Evolutionary conservation across 37 sponge, comb jelly and placozoan genomes (phyloP).

Genomic region (Ianthella basta): DNA sequence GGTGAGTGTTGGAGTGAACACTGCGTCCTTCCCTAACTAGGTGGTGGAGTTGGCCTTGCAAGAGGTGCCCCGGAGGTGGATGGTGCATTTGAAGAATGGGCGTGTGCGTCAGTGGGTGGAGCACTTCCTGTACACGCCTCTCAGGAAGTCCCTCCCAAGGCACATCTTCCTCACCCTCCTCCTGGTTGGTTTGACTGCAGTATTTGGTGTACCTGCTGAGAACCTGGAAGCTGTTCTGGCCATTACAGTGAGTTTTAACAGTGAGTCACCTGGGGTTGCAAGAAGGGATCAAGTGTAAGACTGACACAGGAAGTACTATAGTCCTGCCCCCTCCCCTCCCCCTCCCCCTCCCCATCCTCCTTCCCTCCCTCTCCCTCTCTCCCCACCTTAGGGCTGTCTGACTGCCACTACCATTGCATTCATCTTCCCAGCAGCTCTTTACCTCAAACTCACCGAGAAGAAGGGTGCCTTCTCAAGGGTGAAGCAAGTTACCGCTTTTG

Average conservation of each 20-base stretch:
- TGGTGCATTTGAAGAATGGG: not conserved
- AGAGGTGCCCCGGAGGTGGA: constrained; percentile 26
- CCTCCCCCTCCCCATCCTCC: too few species aligned
- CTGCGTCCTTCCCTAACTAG: not conserved
- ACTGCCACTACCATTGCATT: constrained; percentile 74
- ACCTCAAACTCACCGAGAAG: constrained; percentile 25
- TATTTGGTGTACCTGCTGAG: constrained; percentile 42
- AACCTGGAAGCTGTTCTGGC: constrained; percentile 61
- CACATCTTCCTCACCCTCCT: constrained; percentile 59
- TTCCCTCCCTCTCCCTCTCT: not conserved
- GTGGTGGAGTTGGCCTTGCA: constrained; percentile 50
- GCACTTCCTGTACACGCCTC: constrained; percentile 51
- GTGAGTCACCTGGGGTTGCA: constrained; percentile 33
- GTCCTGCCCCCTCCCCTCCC: not conserved
- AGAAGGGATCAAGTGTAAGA: too few species aligned
- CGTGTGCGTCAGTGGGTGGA: constrained; percentile 23
- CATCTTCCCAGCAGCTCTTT: constrained; percentile 72
- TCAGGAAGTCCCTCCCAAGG: constrained; percentile 32
- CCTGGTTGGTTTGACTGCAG: constrained; percentile 40
- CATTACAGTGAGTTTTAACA: constrained; percentile 63
- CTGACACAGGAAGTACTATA: not conserved
- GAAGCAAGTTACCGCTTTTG: constrained; percentile 27
- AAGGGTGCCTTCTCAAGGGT: not conserved
- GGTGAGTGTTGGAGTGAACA: not conserved
- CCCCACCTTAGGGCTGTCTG: constrained; percentile 54